Conservation (phyloP, 2,888 invertebrate species). For the Carabus problematicus region DNA sequence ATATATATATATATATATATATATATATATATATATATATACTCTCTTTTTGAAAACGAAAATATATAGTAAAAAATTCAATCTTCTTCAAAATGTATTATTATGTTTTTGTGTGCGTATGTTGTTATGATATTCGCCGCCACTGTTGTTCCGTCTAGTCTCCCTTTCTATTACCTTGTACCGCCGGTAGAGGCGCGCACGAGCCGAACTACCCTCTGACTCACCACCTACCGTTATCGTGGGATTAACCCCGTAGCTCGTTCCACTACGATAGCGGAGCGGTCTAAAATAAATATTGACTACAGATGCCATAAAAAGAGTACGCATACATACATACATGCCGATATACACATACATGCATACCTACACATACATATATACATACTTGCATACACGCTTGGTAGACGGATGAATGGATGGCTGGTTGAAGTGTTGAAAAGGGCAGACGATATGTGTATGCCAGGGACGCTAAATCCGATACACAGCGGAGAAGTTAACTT, state of each 20-base stretch:
- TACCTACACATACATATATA: too few relatives aligned
- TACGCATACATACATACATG: constrained; percentile 18
- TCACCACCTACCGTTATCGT: constrained; percentile 31
- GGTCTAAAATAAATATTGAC: constrained; percentile 36
- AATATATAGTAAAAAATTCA: too few relatives aligned
- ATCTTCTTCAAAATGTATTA: neutral
- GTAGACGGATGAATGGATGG: too few relatives aligned
- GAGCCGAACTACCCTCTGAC: constrained; percentile 12
- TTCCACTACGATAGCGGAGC: constrained; percentile 18
- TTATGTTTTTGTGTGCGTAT: neutral
- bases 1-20: neutral
- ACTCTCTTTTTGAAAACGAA: neutral
- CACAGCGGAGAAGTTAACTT: constrained; percentile 10
- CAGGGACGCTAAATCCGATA: constrained; percentile 27
- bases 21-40: neutral
- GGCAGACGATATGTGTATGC: neutral
- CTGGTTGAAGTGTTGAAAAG: neutral
- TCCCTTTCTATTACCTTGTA: constrained; percentile 4
- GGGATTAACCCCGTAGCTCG: constrained; percentile 33
- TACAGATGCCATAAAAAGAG: constrained; percentile 37
- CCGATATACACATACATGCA: constrained; percentile 18
- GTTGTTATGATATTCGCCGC: neutral
- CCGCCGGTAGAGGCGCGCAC: neutral
- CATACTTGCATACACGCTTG: constrained; percentile 4
- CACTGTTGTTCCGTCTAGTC: neutral